phyloP scores from a whole-genome alignment of 2,888 invertebrate species.

The Melanotus villosus region DNA sequence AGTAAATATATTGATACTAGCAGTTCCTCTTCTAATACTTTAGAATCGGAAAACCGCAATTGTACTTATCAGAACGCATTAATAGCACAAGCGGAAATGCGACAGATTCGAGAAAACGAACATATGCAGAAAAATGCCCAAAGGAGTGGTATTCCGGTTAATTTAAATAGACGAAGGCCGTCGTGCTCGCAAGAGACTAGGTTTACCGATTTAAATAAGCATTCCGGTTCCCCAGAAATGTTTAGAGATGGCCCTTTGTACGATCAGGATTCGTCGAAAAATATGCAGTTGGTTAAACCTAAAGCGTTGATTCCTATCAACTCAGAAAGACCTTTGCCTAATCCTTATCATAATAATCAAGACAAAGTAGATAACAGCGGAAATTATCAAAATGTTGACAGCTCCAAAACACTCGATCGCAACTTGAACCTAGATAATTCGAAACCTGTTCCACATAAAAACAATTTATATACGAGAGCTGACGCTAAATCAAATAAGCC shows the following conservation, averaged over 20 bases:
- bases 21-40: constrained; percentile 64
- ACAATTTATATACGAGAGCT: constrained; percentile 16
- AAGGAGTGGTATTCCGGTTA: constrained; percentile 39
- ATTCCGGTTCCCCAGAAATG: constrained; percentile 44
- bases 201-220: constrained; percentile 13
- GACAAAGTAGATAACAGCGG: constrained; percentile 36
- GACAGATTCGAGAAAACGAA: constrained; percentile 48
- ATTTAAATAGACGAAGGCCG: constrained; percentile 30
- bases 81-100: constrained; percentile 51
- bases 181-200: constrained; percentile 33
- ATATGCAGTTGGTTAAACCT: constrained; percentile 64
- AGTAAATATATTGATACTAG: constrained; percentile 64
- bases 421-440: constrained; percentile 47
- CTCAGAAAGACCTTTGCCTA: constrained; percentile 64
- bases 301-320: constrained; percentile 66
- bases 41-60: constrained; percentile 62
- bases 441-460: constrained; percentile 38
- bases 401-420: constrained; percentile 51
- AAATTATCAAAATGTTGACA: constrained; percentile 25
- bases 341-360: constrained; percentile 61
- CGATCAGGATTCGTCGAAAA: constrained; percentile 60
- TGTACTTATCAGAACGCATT: constrained; percentile 57
- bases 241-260: constrained; percentile 60
- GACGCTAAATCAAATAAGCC: constrained; percentile 21
- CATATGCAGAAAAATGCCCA: constrained; percentile 40